Percentiles rank a stretch among this genome's conserved stretches.
phyloP scores from a whole-genome alignment of 2,888 invertebrate species.

The Anthoptus insignis region DNA sequence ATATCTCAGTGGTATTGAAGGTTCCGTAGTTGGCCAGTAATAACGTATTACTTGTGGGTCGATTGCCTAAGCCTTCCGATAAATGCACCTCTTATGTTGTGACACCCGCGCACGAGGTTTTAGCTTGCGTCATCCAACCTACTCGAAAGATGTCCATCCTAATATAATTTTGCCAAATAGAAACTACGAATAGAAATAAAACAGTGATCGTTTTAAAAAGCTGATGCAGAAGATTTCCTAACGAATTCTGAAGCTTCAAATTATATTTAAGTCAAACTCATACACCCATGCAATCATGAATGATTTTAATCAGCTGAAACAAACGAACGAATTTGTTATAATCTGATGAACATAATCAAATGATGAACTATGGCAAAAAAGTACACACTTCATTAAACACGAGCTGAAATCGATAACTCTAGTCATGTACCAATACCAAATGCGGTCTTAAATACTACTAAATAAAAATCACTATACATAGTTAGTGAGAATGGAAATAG shows the following conservation, averaged over 20 bases:
- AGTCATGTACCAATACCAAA: neutral
- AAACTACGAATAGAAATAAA: no score
- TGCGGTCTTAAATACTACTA: neutral
- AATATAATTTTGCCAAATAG: no score
- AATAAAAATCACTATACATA: no score
- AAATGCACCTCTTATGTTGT: conserved; percentile 55
- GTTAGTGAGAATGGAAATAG: no score
- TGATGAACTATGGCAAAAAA: neutral
- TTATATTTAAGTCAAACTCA: no score
- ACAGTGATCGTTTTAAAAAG: no score
- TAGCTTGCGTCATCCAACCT: conserved; percentile 17
- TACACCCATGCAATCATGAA: no score
- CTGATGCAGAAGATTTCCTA: no score
- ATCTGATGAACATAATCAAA: neutral
- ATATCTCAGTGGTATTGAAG: conserved; percentile 61
- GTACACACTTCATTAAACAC: neutral
- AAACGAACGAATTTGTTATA: no score
- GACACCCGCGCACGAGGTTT: conserved; percentile 50
- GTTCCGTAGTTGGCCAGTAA: conserved; percentile 63
- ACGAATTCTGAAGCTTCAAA: no score
- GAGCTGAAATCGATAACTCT: neutral
- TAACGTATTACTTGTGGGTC: conserved; percentile 73
- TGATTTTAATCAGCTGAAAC: no score
- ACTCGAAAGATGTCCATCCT: no score
- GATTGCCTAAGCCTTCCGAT: conserved; percentile 72